These are phyloP conservation scores for Lithosia quadra DNA, from an alignment of 2,888 invertebrate genomes.

Conservation along the genomic window DNA sequence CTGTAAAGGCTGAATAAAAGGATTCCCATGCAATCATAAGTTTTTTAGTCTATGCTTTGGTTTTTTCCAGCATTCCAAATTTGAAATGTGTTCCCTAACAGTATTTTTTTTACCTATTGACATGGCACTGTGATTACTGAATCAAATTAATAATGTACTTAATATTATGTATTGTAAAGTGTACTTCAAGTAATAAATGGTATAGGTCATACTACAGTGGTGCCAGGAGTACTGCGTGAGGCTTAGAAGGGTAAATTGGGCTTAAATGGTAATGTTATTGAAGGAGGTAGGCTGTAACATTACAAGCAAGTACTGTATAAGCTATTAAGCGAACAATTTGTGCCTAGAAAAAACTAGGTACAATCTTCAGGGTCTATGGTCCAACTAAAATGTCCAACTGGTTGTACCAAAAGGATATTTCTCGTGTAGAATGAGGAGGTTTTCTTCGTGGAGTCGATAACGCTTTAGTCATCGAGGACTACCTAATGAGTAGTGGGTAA, in stretches of 20 bases:
- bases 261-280: no score
- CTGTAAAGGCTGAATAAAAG: constrained; percentile 26
- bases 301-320: neutral
- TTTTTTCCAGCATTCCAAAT: constrained; percentile 38
- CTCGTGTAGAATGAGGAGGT: no score
- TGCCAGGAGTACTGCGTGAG: no score
- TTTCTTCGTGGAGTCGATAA: no score
- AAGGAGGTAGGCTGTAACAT: neutral
- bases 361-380: neutral
- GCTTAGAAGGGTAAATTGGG: no score
- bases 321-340: neutral
- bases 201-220: neutral
- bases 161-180: constrained; percentile 28
- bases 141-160: constrained; percentile 41
- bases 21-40: constrained; percentile 20
- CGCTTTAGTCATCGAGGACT: no score
- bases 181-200: constrained; percentile 11
- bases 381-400: neutral
- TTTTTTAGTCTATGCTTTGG: constrained; percentile 14
- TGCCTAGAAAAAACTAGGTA: neutral
- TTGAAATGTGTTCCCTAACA: constrained; percentile 39
- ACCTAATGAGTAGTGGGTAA: no score
- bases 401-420: no score
- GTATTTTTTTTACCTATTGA: constrained; percentile 48
- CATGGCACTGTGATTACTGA: constrained; percentile 42